Evolutionary conservation across 2,888 invertebrate genomes (phyloP).

Genomic region (Apotomis capreana): DNA sequence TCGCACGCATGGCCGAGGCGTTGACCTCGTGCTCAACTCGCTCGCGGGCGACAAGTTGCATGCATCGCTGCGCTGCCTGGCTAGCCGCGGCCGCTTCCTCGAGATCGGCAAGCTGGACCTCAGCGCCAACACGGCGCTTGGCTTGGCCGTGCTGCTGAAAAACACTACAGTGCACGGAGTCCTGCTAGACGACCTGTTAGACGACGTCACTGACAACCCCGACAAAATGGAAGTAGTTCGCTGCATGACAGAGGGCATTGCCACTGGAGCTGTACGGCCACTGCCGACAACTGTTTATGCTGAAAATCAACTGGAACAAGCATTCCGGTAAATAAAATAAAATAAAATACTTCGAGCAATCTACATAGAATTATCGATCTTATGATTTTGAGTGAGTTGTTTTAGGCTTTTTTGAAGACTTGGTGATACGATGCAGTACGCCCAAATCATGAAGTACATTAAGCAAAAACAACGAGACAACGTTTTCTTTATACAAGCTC

Average conservation of each 20-base stretch:
- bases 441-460: too few relatives aligned
- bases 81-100: conserved; percentile 95
- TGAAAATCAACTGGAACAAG: conserved; percentile 94
- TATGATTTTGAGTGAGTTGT: too few relatives aligned
- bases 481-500: too few relatives aligned
- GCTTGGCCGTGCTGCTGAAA: conserved; percentile 97
- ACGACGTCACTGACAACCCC: conserved; percentile 74
- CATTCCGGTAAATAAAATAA: conserved; percentile 85
- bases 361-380: too few relatives aligned
- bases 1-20: conserved; percentile 94
- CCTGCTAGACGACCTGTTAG: conserved; percentile 86
- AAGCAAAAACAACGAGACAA: too few relatives aligned
- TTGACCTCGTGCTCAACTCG: conserved; percentile 97
- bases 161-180: conserved; percentile 99
- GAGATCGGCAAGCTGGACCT: conserved; percentile 99
- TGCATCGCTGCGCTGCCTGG: conserved; percentile 96
- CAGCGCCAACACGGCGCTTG: conserved; percentile 94
- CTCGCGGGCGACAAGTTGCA: conserved; percentile 96
- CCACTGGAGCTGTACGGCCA: conserved; percentile 93
- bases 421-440: too few relatives aligned
- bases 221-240: conserved; percentile 90
- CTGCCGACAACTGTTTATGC: conserved; percentile 93
- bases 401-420: too few relatives aligned
- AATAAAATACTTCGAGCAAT: too few relatives aligned
- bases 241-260: conserved; percentile 93